Conservation (phyloP, 1,140 invertebrate species). For the Sinella curviseta region DNA sequence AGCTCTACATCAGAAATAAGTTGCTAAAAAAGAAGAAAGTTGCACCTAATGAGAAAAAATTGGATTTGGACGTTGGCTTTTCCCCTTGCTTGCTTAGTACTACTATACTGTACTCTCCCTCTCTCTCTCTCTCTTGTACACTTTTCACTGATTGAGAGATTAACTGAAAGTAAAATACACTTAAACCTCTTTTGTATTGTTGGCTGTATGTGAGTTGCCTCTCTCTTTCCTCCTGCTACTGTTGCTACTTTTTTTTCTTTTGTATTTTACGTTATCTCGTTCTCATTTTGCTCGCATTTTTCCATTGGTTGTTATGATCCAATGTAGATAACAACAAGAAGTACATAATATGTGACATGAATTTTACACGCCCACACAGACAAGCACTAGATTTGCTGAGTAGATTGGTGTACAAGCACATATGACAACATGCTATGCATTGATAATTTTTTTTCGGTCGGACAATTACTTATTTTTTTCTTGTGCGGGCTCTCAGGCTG, state of each 20-base stretch:
- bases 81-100: neutral
- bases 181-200: neutral
- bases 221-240: too few relatives aligned
- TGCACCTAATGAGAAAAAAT: slow-evolving; percentile 42
- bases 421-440: too few relatives aligned
- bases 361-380: too few relatives aligned
- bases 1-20: slow-evolving; percentile 8
- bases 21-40: slow-evolving; percentile 18
- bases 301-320: too few relatives aligned
- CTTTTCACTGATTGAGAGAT: slow-evolving; percentile 8
- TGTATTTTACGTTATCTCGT: too few relatives aligned
- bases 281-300: too few relatives aligned
- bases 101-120: neutral
- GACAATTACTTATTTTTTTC: neutral
- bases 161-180: slow-evolving; percentile 15
- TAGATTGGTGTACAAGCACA: neutral
- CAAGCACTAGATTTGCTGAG: too few relatives aligned
- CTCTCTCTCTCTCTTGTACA: neutral
- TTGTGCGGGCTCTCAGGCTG: too few relatives aligned
- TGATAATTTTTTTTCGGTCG: neutral
- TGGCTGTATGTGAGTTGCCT: too few relatives aligned
- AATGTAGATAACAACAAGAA: too few relatives aligned
- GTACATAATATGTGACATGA: too few relatives aligned
- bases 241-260: too few relatives aligned
- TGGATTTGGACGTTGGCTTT: slow-evolving; percentile 35